phyloP scores from a whole-genome alignment of 2,113 vertebrate species.

The Bungarus multicinctus region DNA sequence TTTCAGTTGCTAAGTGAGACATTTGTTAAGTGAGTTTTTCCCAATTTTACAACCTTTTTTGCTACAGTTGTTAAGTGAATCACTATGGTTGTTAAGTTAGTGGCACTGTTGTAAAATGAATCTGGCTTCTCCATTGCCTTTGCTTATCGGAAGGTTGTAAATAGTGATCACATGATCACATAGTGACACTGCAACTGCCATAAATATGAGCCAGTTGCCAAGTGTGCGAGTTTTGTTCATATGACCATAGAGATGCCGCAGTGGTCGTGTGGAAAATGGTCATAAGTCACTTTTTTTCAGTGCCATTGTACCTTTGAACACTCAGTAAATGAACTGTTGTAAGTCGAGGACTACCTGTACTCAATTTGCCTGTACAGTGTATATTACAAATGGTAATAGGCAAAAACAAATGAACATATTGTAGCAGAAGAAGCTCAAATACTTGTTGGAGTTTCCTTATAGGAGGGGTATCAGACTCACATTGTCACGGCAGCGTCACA shows the following conservation, averaged over 20 bases:
- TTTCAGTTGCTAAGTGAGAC: not conserved
- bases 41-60: not conserved
- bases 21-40: not conserved
- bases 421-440: not conserved
- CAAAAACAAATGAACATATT: not conserved
- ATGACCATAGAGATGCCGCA: not conserved
- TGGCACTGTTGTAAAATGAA: not conserved
- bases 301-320: not conserved
- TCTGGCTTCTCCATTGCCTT: not conserved
- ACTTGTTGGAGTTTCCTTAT: too few relatives aligned
- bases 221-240: not conserved
- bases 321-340: not conserved
- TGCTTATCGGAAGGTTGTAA: not conserved
- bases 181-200: not conserved
- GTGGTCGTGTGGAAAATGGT: not conserved
- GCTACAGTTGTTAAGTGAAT: not conserved
- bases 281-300: not conserved
- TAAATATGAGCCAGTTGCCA: not conserved
- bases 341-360: not conserved
- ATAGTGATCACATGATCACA: not conserved
- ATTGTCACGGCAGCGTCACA: fast-evolving
- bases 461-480: too few relatives aligned
- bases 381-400: not conserved
- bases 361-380: not conserved
- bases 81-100: not conserved